phyloP scores from a whole-genome alignment of 2,888 invertebrate genomes.

The Ennomos erosarius region DNA sequence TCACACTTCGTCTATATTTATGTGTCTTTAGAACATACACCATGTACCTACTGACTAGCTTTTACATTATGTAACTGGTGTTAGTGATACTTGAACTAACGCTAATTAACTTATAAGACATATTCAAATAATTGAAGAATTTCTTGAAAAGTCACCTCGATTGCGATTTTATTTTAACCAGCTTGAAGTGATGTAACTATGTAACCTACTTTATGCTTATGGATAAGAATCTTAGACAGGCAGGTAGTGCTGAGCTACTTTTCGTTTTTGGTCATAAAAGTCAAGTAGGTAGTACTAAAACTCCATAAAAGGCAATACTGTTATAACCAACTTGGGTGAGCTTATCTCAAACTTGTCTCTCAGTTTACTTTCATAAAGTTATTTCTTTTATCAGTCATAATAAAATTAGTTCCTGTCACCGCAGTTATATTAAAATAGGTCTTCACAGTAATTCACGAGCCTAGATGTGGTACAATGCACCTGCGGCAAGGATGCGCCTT shows the following conservation, averaged over 20 bases:
- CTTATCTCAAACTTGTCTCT: conserved; percentile 23
- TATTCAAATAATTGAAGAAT: conserved; percentile 18
- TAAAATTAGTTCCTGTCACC: no score
- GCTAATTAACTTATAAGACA: no score
- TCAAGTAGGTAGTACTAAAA: conserved; percentile 28
- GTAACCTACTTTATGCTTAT: conserved; percentile 32
- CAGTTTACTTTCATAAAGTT: conserved; percentile 14
- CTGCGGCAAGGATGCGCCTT: conserved; percentile 73
- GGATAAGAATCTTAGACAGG: conserved; percentile 23
- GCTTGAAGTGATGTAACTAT: conserved; percentile 35
- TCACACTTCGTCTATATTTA: no score
- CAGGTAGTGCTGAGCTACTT: conserved; percentile 29
- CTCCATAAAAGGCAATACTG: conserved; percentile 23
- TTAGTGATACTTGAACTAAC: no score
- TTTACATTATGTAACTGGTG: no score
- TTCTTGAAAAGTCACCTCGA: conserved; percentile 32
- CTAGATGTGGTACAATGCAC: conserved; percentile 46
- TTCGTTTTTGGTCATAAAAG: conserved; percentile 27
- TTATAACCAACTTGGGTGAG: conserved; percentile 22
- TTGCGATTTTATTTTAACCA: conserved; percentile 19
- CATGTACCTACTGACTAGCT: no score
- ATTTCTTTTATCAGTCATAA: neutral
- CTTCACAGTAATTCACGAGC: no score
- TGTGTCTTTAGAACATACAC: no score
- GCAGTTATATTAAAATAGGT: no score